Conservation (phyloP, 2,888 invertebrate genomes). For the Neria commutata region DNA sequence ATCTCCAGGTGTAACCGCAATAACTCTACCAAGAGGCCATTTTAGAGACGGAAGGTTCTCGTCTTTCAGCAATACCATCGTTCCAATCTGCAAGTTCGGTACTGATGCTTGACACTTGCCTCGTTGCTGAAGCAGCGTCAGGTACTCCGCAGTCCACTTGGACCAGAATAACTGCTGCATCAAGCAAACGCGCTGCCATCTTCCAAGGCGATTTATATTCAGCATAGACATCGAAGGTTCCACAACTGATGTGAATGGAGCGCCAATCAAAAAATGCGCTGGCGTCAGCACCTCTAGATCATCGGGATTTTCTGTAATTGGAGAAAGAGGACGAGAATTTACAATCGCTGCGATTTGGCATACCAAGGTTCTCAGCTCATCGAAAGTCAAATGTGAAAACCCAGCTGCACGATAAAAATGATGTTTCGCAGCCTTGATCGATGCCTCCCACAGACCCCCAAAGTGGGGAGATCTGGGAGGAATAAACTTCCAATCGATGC, state of each 20-base stretch:
- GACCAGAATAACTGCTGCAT: conserved; percentile 33
- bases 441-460: conserved; percentile 21
- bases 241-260: conserved; percentile 12
- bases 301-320: conserved; percentile 31
- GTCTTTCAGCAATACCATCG: conserved; percentile 27
- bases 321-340: conserved; percentile 31
- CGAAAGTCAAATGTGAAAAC: conserved; percentile 5
- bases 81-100: neutral
- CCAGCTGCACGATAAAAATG: conserved; percentile 7
- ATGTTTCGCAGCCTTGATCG: conserved; percentile 19
- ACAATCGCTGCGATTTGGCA: conserved; percentile 30
- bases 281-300: conserved; percentile 24
- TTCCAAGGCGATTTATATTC: conserved; percentile 14
- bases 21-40: conserved; percentile 25
- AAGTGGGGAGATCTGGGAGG: conserved; percentile 22
- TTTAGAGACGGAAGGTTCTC: conserved; percentile 25
- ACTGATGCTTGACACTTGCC: conserved; percentile 19
- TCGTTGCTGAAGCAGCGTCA: conserved; percentile 24
- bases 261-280: conserved; percentile 4
- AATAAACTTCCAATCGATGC: neutral
- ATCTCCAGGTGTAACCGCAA: conserved; percentile 14
- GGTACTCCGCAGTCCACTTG: conserved; percentile 20
- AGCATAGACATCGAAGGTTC: conserved; percentile 18
- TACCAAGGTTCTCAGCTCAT: conserved; percentile 23
- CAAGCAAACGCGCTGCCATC: conserved; percentile 28